phyloP scores from a whole-genome alignment of 2,797 vertebrate species.

The Jordanella pulchra region DNA sequence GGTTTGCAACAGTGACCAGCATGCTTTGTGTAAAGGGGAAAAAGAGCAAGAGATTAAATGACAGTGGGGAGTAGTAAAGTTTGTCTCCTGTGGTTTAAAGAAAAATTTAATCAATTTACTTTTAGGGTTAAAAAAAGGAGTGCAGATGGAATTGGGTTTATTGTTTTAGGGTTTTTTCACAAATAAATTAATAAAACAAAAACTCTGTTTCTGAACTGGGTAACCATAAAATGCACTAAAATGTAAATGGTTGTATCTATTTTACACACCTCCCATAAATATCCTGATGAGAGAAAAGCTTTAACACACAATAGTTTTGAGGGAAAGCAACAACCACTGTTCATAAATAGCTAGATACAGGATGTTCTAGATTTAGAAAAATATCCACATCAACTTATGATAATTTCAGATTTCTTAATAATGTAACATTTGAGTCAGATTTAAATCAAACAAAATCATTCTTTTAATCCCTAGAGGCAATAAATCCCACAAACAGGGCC shows the following conservation, averaged over 20 bases:
- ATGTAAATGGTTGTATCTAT: background rate
- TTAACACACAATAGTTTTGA: no score
- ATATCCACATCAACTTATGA: background rate
- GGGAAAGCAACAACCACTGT: no score
- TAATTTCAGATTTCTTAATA: no score
- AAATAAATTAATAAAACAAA: background rate
- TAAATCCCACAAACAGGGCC: no score
- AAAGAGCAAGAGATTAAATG: conserved; percentile 9
- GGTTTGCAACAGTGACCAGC: conserved; percentile 25
- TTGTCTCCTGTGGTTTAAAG: background rate
- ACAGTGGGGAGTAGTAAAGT: background rate
- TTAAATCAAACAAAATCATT: no score
- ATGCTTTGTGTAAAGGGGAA: conserved; percentile 10
- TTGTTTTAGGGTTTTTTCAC: background rate
- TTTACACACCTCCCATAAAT: no score
- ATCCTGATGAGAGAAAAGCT: no score
- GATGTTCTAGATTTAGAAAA: no score
- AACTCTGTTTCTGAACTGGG: background rate
- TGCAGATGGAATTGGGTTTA: background rate
- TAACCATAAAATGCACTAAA: background rate
- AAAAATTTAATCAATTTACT: background rate
- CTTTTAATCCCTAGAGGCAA: no score
- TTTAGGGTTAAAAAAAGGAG: background rate
- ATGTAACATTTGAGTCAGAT: no score
- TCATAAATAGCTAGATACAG: background rate